Conservation (phyloP, 2,797 vertebrate genomes). For the Malurus leucopterus region DNA sequence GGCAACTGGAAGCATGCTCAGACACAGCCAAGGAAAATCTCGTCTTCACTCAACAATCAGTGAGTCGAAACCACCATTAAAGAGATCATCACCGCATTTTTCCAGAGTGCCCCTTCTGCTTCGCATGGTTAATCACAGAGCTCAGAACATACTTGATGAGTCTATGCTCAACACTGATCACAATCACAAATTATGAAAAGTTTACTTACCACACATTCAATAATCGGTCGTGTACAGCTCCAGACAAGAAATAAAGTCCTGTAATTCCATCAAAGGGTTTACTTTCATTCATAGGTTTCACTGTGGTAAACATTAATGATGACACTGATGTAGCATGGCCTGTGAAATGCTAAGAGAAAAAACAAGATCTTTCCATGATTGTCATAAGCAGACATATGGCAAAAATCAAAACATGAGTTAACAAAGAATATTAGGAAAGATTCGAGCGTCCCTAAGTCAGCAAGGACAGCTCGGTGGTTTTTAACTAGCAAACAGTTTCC, state of each 20-base stretch:
- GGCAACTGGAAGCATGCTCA: conserved; percentile 34
- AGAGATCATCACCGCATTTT: conserved; percentile 19
- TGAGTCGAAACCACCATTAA: conserved; percentile 23
- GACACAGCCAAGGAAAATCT: conserved; percentile 52
- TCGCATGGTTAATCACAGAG: neutral
- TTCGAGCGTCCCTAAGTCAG: neutral
- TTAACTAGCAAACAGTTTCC: neutral
- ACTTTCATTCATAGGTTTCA: conserved; percentile 80
- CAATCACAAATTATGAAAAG: neutral
- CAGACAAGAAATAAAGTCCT: conserved; percentile 94
- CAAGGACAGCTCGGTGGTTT: neutral
- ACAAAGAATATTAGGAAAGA: neutral
- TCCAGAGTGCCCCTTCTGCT: neutral
- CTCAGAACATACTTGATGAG: neutral
- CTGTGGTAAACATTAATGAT: conserved; percentile 87
- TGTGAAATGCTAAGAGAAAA: conserved; percentile 86
- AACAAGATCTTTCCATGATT: neutral
- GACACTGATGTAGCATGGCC: conserved; percentile 93
- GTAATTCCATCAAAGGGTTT: conserved; percentile 81
- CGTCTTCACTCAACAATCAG: conserved; percentile 23
- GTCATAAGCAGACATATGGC: neutral
- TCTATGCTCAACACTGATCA: neutral
- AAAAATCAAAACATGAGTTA: neutral
- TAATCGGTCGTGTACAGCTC: conserved; percentile 89
- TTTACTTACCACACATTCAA: conserved; percentile 92